A percentile compares a stretch with the other conserved stretches of the same genome.
Evolutionary conservation across 2,113 vertebrate species (phyloP).

Genomic region (Rhinoderma darwinii): DNA sequence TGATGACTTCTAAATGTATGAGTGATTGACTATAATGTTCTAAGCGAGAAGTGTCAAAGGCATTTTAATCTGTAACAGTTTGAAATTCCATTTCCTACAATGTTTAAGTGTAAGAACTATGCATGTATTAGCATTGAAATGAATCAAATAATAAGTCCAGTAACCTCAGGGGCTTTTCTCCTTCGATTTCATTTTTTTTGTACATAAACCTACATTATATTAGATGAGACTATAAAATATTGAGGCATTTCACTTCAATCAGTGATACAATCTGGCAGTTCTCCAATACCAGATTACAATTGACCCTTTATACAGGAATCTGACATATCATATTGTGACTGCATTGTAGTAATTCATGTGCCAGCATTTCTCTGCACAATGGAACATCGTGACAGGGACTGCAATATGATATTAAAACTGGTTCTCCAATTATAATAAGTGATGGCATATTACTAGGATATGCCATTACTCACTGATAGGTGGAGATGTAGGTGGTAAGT

Average conservation of each 20-base stretch:
- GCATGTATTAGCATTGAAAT: slow-evolving; percentile 43
- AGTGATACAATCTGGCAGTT: neutral
- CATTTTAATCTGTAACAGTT: slow-evolving; percentile 42
- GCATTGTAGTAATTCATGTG: neutral
- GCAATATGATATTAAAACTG: neutral
- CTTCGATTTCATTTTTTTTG: slow-evolving; percentile 32
- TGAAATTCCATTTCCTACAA: slow-evolving; percentile 38
- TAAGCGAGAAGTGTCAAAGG: slow-evolving; percentile 17
- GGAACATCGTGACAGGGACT: neutral
- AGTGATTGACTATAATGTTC: slow-evolving; percentile 45
- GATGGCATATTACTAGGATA: too few species aligned
- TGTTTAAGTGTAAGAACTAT: slow-evolving; percentile 30
- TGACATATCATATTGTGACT: neutral
- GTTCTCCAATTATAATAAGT: too few species aligned
- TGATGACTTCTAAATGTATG: slow-evolving; percentile 36
- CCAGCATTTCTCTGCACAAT: neutral
- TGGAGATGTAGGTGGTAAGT: neutral
- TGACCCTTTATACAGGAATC: neutral
- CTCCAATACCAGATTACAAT: slow-evolving; percentile 6
- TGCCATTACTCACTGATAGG: too few species aligned
- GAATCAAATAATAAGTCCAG: slow-evolving; percentile 28
- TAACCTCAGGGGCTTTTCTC: slow-evolving; percentile 30
- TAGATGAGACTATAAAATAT: slow-evolving; percentile 37
- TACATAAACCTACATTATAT: slow-evolving; percentile 2
- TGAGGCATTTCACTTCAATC: slow-evolving; percentile 34